These are phyloP conservation scores for Trichoplusia ni DNA, from an alignment of 1,140 invertebrate species.

Conservation along the genomic window DNA sequence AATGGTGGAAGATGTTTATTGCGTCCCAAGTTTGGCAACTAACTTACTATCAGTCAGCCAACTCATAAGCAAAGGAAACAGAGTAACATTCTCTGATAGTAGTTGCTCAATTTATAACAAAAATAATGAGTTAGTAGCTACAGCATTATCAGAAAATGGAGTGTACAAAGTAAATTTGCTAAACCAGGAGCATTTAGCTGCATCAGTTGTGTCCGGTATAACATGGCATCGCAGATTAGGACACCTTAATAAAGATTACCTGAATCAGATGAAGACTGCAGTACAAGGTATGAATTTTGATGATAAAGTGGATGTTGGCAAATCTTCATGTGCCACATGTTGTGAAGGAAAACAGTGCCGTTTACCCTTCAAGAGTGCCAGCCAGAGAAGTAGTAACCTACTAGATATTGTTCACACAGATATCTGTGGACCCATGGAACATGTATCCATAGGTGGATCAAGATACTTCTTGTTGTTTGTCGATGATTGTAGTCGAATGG, in stretches of 20 bases:
- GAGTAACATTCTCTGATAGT: background rate
- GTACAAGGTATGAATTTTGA: too few relatives aligned
- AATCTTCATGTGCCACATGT: too few relatives aligned
- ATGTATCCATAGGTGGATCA: too few relatives aligned
- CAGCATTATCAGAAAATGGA: constrained; percentile 4
- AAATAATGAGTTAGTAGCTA: constrained; percentile 5
- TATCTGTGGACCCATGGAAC: too few relatives aligned
- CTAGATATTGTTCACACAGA: too few relatives aligned
- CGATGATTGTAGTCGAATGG: too few relatives aligned
- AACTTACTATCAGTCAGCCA: constrained; percentile 26
- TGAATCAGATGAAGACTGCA: too few relatives aligned
- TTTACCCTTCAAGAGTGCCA: too few relatives aligned
- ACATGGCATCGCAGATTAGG: constrained; percentile 29
- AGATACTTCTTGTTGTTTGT: too few relatives aligned
- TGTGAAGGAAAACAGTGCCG: too few relatives aligned
- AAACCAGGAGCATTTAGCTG: constrained; percentile 2
- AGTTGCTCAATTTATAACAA: constrained; percentile 5
- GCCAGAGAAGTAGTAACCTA: too few relatives aligned
- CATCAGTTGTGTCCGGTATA: background rate
- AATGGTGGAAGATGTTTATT: constrained; percentile 3
- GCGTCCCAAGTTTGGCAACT: constrained; percentile 12
- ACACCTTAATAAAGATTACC: constrained; percentile 12
- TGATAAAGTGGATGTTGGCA: too few relatives aligned
- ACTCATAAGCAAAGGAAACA: constrained; percentile 22
- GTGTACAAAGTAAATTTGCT: constrained; percentile 5